Evolutionary conservation across 2,113 vertebrate species (phyloP), one percentile per base, ranked within the genome.

Genomic region (Cricetomys ansorgei): DNA sequence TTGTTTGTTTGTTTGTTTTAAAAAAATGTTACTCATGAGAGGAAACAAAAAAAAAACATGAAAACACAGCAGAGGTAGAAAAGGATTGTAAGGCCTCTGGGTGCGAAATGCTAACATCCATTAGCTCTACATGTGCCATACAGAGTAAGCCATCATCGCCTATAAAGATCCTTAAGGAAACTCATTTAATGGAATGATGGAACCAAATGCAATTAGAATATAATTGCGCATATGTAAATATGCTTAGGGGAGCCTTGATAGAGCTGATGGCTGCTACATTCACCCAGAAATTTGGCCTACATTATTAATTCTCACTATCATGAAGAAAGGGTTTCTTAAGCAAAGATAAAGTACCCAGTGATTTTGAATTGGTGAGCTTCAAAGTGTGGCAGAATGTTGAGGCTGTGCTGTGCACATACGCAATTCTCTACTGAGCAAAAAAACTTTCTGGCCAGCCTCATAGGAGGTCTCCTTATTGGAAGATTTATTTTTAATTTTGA

Each of bases 401-500:
- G 95, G 76, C 37, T 8, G 88, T 1, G 50, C 72, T 50, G 25
- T 11, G 67, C 92, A 62, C 50, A 75, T 8, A 59, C 9, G 73
- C 65, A 79, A 48, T 92, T 88, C 79, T 89, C 65, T 27, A 37
- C 77, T 92, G 94, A 97, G 67, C 1, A n/a, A 55, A 64, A 95
- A 94, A 87, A 72, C 94, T 97, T 94, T 96, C 93, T 90, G 88
- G 85, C 85, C n/a, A 37, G 92, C 97, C 97, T 97, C 90, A 95
- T 96, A 96, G 95, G 97, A 97, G 64, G 96, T 97, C 95, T 97
- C 88, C 90, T 98, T 98, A 98, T 90, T 95, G 95, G 97, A 97
- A 98, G 97, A 97, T 98, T 98, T 98, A 96, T 97, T 98, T 98
- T 98, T 98, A 98, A 98, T 98, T 98, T 98, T 97, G 94, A 98